These are phyloP conservation scores for Cisticola juncidis DNA, from an alignment of 2,113 vertebrate genomes.

Conservation along the genomic window DNA sequence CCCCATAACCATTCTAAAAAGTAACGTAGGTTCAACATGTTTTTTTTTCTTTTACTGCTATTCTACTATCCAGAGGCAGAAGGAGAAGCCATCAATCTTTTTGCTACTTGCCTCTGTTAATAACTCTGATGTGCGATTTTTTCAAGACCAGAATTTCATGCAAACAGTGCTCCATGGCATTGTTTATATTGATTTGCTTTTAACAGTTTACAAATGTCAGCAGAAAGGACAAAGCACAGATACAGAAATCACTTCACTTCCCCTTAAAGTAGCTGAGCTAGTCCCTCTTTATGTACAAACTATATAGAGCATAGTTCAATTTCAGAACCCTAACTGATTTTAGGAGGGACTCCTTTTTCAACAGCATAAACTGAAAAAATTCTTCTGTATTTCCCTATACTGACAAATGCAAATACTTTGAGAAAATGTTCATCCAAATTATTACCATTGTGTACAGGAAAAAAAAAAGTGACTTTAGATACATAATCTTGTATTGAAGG, in stretches of 20 bases:
- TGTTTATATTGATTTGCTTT: background rate
- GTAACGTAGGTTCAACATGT: rapidly evolving
- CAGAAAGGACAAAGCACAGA: background rate
- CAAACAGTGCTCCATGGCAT: background rate
- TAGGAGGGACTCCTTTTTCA: background rate
- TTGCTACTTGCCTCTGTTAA: background rate
- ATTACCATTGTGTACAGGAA: rapidly evolving
- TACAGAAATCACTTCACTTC: background rate
- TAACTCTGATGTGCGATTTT: background rate
- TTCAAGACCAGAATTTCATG: background rate
- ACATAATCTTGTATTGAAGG: background rate
- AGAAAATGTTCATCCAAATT: background rate
- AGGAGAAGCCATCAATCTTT: background rate
- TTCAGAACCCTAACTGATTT: background rate
- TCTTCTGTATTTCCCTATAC: background rate
- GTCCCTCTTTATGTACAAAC: background rate
- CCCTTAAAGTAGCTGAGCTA: background rate
- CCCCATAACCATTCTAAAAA: background rate
- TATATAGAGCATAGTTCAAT: background rate
- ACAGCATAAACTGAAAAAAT: background rate
- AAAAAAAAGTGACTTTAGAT: background rate
- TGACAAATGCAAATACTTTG: background rate
- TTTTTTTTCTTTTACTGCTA: background rate
- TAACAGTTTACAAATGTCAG: background rate
- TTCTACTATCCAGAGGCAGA: background rate